Evolutionary conservation across 2,113 vertebrate genomes (phyloP).

Genomic region (Lepus europaeus): DNA sequence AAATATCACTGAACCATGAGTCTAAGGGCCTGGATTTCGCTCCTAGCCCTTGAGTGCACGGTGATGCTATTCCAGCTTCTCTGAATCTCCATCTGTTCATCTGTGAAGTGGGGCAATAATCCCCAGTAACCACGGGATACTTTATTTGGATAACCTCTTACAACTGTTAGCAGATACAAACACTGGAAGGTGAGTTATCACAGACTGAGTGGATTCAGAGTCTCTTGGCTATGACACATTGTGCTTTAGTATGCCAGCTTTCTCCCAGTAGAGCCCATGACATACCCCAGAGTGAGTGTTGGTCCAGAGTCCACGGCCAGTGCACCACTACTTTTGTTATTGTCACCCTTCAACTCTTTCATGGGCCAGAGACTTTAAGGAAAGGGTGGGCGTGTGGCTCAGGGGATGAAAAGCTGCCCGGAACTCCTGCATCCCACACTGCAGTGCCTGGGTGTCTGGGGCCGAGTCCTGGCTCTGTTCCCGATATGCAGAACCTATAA

Average conservation of each 20-base stretch:
- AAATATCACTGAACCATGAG: neutral
- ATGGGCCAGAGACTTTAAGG: neutral
- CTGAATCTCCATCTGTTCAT: neutral
- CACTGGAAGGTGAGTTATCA: neutral
- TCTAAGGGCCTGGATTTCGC: neutral
- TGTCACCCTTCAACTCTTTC: neutral
- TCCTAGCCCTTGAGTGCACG: neutral
- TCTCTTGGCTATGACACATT: neutral
- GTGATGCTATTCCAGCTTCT: neutral
- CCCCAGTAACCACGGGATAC: neutral
- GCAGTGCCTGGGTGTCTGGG: too few species aligned
- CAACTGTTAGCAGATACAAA: neutral
- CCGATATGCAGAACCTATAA: too few species aligned
- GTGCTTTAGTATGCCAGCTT: neutral
- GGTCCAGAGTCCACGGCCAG: neutral
- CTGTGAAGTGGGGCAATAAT: neutral
- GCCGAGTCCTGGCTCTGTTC: too few species aligned
- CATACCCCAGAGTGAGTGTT: fast-evolving
- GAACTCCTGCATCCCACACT: too few species aligned
- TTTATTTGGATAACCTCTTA: neutral
- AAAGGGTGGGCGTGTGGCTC: too few species aligned
- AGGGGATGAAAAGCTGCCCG: too few species aligned
- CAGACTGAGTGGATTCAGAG: neutral
- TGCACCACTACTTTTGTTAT: neutral
- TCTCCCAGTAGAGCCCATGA: neutral